Percentiles rank a stretch among this genome's conserved stretches.
Conservation (phyloP, 1,140 invertebrate genomes). For the Phortica variegata region DNA sequence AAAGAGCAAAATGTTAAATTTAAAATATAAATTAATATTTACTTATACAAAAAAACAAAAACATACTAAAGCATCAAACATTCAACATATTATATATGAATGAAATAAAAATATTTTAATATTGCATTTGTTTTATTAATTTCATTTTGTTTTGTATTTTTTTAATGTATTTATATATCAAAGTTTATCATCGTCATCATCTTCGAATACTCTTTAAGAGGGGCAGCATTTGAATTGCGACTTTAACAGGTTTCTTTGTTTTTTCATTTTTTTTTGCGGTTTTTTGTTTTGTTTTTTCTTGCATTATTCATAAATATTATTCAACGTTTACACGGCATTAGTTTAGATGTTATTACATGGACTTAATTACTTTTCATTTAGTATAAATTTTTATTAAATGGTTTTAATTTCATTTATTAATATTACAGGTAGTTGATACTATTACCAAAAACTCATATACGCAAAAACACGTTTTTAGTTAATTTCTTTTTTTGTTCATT, state of each 20-base stretch:
- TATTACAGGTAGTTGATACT: neutral
- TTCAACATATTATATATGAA: neutral
- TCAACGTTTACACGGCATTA: no score
- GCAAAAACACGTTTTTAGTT: no score
- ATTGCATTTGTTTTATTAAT: neutral
- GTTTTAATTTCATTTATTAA: neutral
- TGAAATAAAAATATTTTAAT: constrained; percentile 18
- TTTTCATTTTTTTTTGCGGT: no score
- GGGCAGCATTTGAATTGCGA: constrained; percentile 34
- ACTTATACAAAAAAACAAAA: neutral
- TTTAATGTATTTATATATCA: constrained; percentile 43
- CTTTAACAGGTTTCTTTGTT: constrained; percentile 17
- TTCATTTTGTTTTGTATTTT: constrained; percentile 9
- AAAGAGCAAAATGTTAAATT: constrained; percentile 49
- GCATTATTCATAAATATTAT: no score
- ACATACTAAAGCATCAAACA: neutral
- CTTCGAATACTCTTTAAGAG: constrained; percentile 1
- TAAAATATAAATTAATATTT: constrained; percentile 32
- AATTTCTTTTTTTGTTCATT: no score
- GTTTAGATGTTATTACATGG: no score
- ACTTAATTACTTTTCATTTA: no score
- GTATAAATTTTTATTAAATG: constrained; percentile 5
- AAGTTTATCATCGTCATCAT: no score
- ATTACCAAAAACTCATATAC: no score
- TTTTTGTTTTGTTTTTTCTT: no score